Percentiles rank a stretch among this genome's conserved stretches.
Conservation (phyloP, 2,888 invertebrate species). For the Ypsolopha scabrella region DNA sequence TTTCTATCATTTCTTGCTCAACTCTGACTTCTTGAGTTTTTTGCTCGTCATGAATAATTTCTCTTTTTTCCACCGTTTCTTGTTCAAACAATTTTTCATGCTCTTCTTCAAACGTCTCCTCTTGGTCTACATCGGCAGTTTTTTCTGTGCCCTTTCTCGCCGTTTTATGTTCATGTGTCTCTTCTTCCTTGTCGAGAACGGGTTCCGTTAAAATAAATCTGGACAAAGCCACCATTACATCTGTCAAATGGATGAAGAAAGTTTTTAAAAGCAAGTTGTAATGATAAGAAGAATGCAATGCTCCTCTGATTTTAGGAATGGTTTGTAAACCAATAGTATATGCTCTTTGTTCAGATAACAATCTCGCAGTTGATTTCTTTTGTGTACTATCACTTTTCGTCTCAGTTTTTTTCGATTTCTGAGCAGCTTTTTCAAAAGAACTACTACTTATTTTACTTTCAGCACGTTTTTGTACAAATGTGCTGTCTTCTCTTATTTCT, state of each 20-base stretch:
- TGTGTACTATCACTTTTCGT: conserved; percentile 8
- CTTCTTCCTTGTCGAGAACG: conserved; percentile 15
- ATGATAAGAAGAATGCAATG: conserved; percentile 35
- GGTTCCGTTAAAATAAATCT: conserved; percentile 44
- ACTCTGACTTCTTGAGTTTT: background rate
- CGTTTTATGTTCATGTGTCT: no score
- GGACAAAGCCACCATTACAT: conserved; percentile 57
- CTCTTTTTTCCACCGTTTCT: conserved; percentile 10
- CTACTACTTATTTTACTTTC: background rate
- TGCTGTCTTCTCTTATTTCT: background rate
- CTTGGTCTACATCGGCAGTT: conserved; percentile 1
- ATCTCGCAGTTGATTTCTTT: conserved; percentile 15
- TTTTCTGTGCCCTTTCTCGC: background rate
- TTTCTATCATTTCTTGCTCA: conserved; percentile 1
- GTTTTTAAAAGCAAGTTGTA: conserved; percentile 49
- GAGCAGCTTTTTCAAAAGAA: background rate
- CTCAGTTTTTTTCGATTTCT: background rate
- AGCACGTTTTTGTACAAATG: background rate
- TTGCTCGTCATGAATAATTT: conserved; percentile 5
- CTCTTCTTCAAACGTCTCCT: background rate
- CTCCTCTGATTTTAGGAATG: conserved; percentile 45
- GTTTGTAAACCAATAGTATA: conserved; percentile 45
- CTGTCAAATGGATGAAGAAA: conserved; percentile 57
- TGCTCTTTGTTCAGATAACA: conserved; percentile 34
- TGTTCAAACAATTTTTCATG: conserved; percentile 9